Evolutionary conservation across 2,888 invertebrate species (phyloP), one percentile per base, ranked within the genome.

Genomic region (Spodoptera littoralis): DNA sequence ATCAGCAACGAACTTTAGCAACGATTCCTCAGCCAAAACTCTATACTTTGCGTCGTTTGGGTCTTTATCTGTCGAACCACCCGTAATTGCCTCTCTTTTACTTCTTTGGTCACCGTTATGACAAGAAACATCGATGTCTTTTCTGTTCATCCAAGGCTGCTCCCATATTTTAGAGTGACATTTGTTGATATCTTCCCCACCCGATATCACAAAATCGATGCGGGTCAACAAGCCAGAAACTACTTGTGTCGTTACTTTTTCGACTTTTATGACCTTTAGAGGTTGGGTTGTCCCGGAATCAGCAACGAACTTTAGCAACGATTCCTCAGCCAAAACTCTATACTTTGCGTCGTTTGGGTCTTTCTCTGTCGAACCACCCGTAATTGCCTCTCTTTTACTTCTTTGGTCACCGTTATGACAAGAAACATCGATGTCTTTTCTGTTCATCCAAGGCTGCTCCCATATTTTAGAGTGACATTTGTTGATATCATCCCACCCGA

Each of bases 111-210:
- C 47, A 12, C 3, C 49, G 12, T 42, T 12, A 11, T 64, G 9
- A 65, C 86, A 86, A 4, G 58, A 60, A 0, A 85, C 83, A 0
- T 53, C 60, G n/a, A 82, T 79, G n/a, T 84, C 76, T 53, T 77
- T 59, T 9, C 42, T 60, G 12, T 41, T 64, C 4, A 50, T 11
- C 60, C 49, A 60, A 11, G 49, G 1, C 22, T 54, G 52, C 18
- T 60, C 60, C 49, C 27, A 60, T 8, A 60, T n/a, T 27, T 60
- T n/a, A 6, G 60, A 60, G 12, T 47, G 11, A 9, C 60, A 60
- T 48, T 43, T 18, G 6, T 36, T 36, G 36, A 36, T 9, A n/a
- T 44, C 41, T 5, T 44, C n/a, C 5, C 24, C n/a, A 47, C 42
- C 30, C 4, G 64, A 64, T n/a, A 56, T 49, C 6, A 22, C 13